Evolutionary conservation across 2,113 vertebrate genomes (phyloP).

Genomic region (Sapajus apella): DNA sequence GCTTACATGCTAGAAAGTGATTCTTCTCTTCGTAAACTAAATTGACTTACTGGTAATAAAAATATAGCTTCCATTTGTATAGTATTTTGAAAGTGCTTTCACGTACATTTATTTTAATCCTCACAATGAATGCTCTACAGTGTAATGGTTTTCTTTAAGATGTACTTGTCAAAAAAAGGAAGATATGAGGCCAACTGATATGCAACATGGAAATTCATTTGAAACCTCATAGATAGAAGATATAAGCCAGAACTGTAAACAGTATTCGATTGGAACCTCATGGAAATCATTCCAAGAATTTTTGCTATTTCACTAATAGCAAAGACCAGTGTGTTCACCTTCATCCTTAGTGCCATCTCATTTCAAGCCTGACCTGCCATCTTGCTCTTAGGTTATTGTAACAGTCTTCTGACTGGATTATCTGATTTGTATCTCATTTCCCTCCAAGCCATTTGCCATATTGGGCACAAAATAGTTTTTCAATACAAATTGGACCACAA

Average conservation of each 20-base stretch:
- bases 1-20: slow-evolving; percentile 38
- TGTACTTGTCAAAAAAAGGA: slow-evolving; percentile 17
- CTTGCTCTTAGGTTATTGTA: not conserved
- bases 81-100: slow-evolving; percentile 50
- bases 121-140: not conserved
- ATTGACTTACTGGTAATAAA: slow-evolving; percentile 66
- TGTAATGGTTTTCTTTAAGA: not conserved
- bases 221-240: not conserved
- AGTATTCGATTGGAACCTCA: not conserved
- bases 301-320: not conserved
- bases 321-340: not conserved
- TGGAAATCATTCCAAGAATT: not conserved
- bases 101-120: slow-evolving; percentile 49
- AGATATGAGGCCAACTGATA: not conserved
- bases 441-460: not conserved
- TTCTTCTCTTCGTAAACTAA: slow-evolving; percentile 67
- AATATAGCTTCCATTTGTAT: slow-evolving; percentile 65
- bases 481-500: not conserved
- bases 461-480: not conserved
- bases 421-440: not conserved
- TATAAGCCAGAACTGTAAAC: not conserved
- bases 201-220: not conserved
- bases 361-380: not conserved
- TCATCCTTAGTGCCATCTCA: not conserved
- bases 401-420: not conserved